A percentile compares a stretch with the other conserved stretches of the same genome.
Conservation (phyloP, 2,797 vertebrate species). For the Harpagifer antarcticus region DNA sequence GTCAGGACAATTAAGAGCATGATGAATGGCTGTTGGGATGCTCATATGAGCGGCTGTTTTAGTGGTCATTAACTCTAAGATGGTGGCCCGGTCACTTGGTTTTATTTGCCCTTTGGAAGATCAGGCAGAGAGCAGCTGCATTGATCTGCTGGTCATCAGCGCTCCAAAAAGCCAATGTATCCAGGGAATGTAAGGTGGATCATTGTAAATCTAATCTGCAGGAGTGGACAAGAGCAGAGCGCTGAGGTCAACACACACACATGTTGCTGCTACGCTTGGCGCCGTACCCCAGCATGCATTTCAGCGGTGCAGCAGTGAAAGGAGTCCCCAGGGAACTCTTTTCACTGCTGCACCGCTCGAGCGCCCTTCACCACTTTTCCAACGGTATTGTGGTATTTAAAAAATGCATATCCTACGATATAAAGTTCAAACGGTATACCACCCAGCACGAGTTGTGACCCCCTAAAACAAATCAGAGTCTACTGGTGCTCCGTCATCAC, state of each 20-base stretch:
- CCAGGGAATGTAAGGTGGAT: constrained; percentile 56
- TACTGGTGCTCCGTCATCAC: too few species aligned
- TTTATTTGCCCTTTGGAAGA: constrained; percentile 67
- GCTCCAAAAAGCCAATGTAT: constrained; percentile 50
- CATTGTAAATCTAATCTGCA: constrained; percentile 73
- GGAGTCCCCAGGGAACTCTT: too few species aligned
- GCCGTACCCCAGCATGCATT: too few species aligned
- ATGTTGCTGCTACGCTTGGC: too few species aligned
- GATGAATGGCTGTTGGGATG: constrained; percentile 27
- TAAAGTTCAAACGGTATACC: too few species aligned
- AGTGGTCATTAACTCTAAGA: constrained; percentile 40
- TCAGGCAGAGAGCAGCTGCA: constrained; percentile 56
- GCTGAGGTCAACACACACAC: constrained; percentile 44
- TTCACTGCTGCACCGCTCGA: too few species aligned
- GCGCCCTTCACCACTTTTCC: too few species aligned
- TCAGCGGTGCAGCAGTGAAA: too few species aligned
- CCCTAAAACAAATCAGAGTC: too few species aligned
- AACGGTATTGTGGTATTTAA: too few species aligned
- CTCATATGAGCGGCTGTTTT: constrained; percentile 28
- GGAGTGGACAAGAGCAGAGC: constrained; percentile 42
- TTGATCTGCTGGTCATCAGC: constrained; percentile 62
- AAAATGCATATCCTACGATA: too few species aligned
- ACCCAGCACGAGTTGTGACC: too few species aligned
- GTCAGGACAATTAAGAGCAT: constrained; percentile 12
- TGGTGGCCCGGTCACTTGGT: constrained; percentile 42